These are phyloP conservation scores for Phylloscopus trochilus DNA, from an alignment of 2,113 vertebrate species.

Conservation along the genomic window DNA sequence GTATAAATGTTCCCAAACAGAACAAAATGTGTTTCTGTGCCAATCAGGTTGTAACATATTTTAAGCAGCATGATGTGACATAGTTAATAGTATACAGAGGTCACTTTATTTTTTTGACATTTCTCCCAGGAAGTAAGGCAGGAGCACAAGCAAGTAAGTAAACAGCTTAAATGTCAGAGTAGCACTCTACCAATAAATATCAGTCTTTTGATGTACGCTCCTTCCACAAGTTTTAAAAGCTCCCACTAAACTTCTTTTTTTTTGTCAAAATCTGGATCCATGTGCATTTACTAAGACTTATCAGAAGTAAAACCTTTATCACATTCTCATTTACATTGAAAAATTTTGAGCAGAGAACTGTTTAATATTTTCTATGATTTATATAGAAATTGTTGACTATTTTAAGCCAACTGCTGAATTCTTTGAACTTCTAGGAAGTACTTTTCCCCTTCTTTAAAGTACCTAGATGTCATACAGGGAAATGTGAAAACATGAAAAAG, in stretches of 20 bases:
- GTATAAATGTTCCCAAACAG: background rate
- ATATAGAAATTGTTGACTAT: background rate
- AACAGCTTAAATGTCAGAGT: background rate
- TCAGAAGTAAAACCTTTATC: background rate
- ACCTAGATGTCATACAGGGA: background rate
- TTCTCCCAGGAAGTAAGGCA: background rate
- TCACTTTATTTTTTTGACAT: conserved; percentile 1
- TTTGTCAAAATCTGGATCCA: background rate
- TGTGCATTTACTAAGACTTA: background rate
- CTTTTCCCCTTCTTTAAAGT: background rate
- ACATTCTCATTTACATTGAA: background rate
- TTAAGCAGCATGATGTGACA: background rate
- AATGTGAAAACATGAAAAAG: background rate
- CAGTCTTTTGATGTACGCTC: background rate
- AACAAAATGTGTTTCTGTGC: background rate
- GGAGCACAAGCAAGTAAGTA: background rate
- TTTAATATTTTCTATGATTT: background rate
- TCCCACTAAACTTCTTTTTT: background rate
- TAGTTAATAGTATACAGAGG: conserved; percentile 2
- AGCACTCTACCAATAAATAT: background rate
- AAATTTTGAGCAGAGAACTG: background rate
- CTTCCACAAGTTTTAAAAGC: background rate
- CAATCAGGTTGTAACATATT: background rate
- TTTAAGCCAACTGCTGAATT: background rate
- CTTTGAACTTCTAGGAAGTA: background rate